Base-by-base conservation (phyloP, 2,113 vertebrate genomes). In the Lampris incognitus region DNA sequence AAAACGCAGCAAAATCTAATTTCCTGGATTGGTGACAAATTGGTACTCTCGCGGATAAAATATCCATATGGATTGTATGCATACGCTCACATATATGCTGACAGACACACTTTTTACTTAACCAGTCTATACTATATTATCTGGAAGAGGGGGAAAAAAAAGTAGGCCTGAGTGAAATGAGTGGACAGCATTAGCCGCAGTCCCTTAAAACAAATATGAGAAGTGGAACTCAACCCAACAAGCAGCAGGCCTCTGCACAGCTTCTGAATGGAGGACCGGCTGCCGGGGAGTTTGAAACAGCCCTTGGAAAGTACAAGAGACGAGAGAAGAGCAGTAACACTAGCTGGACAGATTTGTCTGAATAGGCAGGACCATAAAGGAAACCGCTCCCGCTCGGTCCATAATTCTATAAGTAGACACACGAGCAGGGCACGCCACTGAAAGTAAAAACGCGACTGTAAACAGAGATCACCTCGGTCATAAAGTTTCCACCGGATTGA, bases 261-360 rank as follows among this genome's bases (percentile, higher is more conserved):
- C 24, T 4, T 40, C 46, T 76, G 83, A 90, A 87, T 80, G 85
- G 79, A 71, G 87, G 79, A 90, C 76, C 88, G 84, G 83, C 71
- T 79, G 64, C 24, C 39, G 39, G 65, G 48, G 80, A 78, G 69
- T 39, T 79, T 88, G 83, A 86, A 89, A 91, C 80, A 41, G 84
- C 74, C 75, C 70, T 48, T 72, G 62, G 83, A 77, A 84, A 77
- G 63, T 66, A 10, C 70, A 38, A 74, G 48, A 70, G 64, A 68
- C 69, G 58, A 69, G 77, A 74, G 75, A 75, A 52, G 11, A 56
- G 62, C 71, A 66, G n/a, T 8, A 41, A 51, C 68, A 62, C 37
- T 42, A 40, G 46, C 59, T 40, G 57, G 66, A 41, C 72, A 67
- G 71, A 50, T 67, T 13, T 66, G 46, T 59, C 60, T 49, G 24